phyloP scores from a whole-genome alignment of 2,888 invertebrate species.

The Chalcosyrphus nemorum region DNA sequence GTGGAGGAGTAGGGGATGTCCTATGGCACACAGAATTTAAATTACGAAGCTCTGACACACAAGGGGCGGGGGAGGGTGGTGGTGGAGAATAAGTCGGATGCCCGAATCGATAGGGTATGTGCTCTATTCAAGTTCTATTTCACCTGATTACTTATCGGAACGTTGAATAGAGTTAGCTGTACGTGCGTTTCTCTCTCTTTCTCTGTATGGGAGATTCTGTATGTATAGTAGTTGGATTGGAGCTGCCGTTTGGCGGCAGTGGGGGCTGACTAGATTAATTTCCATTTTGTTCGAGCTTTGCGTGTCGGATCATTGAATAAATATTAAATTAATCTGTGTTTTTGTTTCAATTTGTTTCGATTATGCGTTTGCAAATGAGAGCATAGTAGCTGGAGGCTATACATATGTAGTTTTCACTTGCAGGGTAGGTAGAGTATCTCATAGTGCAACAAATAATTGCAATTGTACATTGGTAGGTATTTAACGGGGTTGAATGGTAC shows the following conservation, averaged over 20 bases:
- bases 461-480: not conserved
- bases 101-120: slow-evolving; percentile 50
- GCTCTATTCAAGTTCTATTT: slow-evolving; percentile 52
- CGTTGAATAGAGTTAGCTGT: not conserved
- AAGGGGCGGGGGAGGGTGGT: not conserved
- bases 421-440: no score
- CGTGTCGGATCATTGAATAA: slow-evolving; percentile 73
- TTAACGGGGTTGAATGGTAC: not conserved
- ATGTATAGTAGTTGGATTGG: not conserved
- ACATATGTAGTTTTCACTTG: no score
- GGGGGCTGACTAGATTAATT: slow-evolving; percentile 69
- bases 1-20: not conserved
- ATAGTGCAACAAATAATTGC: slow-evolving; percentile 19
- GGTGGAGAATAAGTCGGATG: not conserved
- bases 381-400: slow-evolving; percentile 4
- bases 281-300: slow-evolving; percentile 71
- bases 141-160: slow-evolving; percentile 65
- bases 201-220: slow-evolving; percentile 1
- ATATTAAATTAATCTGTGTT: slow-evolving; percentile 72
- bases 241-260: not conserved
- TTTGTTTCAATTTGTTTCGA: slow-evolving; percentile 73
- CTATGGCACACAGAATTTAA: slow-evolving; percentile 58
- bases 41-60: slow-evolving; percentile 48
- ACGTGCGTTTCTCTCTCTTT: no score
- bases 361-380: slow-evolving; percentile 63